phyloP scores from a whole-genome alignment of 2,113 vertebrate species.

The Lates calcarifer region DNA sequence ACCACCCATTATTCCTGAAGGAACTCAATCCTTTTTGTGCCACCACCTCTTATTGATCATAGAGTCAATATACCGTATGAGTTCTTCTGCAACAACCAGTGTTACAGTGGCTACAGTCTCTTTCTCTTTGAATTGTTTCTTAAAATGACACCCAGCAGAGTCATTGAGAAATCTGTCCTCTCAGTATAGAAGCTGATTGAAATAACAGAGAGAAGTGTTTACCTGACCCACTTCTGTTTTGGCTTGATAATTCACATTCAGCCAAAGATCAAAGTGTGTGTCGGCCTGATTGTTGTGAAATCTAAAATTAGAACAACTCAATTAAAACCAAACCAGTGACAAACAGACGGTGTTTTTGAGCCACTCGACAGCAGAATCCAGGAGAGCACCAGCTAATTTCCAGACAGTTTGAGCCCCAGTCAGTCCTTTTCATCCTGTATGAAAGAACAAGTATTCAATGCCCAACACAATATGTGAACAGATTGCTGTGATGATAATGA shows the following conservation, averaged over 20 bases:
- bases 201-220: conserved; percentile 21
- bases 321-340: conserved; percentile 45
- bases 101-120: too few relatives aligned
- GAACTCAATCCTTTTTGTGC: too few relatives aligned
- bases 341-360: conserved; percentile 25
- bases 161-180: conserved; percentile 11
- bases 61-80: too few relatives aligned
- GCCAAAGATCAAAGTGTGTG: conserved; percentile 49
- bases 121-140: not conserved
- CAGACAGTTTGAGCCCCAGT: not conserved
- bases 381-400: not conserved
- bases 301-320: conserved; percentile 24
- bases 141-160: not conserved
- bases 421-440: not conserved
- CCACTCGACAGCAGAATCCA: not conserved
- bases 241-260: conserved; percentile 14
- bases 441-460: not conserved
- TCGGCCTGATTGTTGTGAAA: conserved; percentile 12
- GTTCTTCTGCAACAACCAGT: too few relatives aligned
- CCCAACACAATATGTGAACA: not conserved
- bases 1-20: too few relatives aligned
- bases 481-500: not conserved
- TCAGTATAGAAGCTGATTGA: not conserved
- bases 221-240: conserved; percentile 57
- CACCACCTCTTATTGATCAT: too few relatives aligned